Evolutionary conservation across 2,113 vertebrate species (phyloP).

Genomic region (Rhinogobius similis): DNA sequence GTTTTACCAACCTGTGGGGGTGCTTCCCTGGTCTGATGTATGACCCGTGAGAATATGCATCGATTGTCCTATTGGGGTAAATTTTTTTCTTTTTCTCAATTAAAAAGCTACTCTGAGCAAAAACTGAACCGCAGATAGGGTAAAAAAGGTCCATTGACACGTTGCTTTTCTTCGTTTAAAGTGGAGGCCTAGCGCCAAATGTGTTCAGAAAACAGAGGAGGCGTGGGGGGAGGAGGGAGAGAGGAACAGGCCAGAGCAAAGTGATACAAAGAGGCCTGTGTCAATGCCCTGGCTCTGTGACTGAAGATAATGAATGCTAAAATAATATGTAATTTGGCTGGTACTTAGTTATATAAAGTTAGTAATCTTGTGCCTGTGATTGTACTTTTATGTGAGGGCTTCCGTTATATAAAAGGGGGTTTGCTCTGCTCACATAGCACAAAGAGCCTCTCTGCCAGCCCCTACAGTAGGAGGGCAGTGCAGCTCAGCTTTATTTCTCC

Average conservation of each 20-base stretch:
- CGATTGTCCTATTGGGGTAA: conserved; percentile 44
- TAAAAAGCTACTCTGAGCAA: conserved; percentile 45
- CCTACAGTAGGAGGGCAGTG: conserved; percentile 59
- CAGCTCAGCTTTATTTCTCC: conserved; percentile 59
- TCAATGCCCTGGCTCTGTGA: conserved; percentile 41
- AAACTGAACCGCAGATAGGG: conserved; percentile 42
- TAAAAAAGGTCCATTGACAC: conserved; percentile 65
- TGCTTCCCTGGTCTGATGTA: conserved; percentile 22
- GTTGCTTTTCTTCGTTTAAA: conserved; percentile 65
- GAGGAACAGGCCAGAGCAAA: conserved; percentile 50
- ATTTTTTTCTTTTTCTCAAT: no score
- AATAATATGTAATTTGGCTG: conserved; percentile 67
- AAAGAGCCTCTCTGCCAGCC: conserved; percentile 67
- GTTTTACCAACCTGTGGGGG: conserved; percentile 13
- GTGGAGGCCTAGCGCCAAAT: conserved; percentile 61
- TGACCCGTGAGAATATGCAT: conserved; percentile 21
- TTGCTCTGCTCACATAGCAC: conserved; percentile 60
- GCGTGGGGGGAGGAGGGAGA: conserved; percentile 24
- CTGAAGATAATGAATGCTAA: conserved; percentile 64
- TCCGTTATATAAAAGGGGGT: conserved; percentile 41
- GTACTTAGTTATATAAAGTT: conserved; percentile 43
- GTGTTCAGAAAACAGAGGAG: conserved; percentile 55
- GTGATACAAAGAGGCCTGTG: conserved; percentile 71
- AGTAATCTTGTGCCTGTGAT: conserved; percentile 46
- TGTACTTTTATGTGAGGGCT: conserved; percentile 56